A percentile compares a stretch with the other conserved stretches of the same genome.
Evolutionary conservation across 2,888 invertebrate species (phyloP).

Genomic region (Parapristionchus giblindavisi): DNA sequence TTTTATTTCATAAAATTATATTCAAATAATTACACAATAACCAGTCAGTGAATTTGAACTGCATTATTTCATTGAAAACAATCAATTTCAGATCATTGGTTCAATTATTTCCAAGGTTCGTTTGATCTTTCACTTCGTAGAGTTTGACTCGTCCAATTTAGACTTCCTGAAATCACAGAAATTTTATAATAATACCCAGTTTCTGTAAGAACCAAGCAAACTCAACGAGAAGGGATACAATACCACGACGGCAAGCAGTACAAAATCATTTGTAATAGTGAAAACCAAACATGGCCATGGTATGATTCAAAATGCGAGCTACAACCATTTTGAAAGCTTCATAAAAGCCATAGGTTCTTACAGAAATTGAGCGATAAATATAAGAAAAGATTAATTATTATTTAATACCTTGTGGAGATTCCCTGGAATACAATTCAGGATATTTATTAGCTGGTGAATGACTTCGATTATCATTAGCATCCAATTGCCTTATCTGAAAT

Average conservation of each 20-base stretch:
- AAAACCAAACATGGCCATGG: too few species aligned
- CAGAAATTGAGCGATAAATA: not conserved
- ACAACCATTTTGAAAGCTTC: too few species aligned
- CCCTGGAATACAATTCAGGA: constrained; percentile 23
- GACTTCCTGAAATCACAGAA: not conserved
- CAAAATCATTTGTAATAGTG: too few species aligned
- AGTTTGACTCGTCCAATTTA: constrained; percentile 17
- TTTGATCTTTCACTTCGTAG: not conserved
- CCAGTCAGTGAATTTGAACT: not conserved
- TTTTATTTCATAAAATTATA: too few species aligned
- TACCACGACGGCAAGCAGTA: too few species aligned
- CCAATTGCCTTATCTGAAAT: not conserved
- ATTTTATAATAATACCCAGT: not conserved
- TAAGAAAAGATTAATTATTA: not conserved
- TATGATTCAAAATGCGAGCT: too few species aligned
- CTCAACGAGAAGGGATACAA: too few species aligned
- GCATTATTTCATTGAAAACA: constrained; percentile 11
- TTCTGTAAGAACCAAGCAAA: not conserved
- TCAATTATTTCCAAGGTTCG: constrained; percentile 7
- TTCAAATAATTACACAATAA: not conserved
- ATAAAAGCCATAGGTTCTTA: too few species aligned
- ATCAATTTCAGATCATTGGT: not conserved
- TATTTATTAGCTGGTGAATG: constrained; percentile 4
- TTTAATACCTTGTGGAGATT: constrained; percentile 3
- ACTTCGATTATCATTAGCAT: not conserved